These are phyloP conservation scores for Leptinotarsa texana DNA, from an alignment of 1,140 invertebrate species.

Conservation along the genomic window DNA sequence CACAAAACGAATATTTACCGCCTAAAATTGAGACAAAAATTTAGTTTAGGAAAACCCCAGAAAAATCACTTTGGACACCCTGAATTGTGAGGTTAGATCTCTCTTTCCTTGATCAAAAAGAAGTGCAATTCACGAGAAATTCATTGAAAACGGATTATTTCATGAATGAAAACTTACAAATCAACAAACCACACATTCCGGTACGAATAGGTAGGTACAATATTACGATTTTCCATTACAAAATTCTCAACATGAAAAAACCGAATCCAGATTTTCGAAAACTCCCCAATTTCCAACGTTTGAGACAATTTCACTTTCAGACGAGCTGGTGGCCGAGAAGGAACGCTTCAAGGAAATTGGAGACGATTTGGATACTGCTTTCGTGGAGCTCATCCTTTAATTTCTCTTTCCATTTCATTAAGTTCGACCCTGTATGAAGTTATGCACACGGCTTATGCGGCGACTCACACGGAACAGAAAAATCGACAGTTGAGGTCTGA, in stretches of 20 bases:
- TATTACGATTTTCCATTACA: no score
- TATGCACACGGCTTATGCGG: conserved; percentile 18
- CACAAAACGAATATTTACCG: no score
- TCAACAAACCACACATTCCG: no score
- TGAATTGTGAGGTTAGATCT: no score
- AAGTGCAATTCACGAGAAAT: no score
- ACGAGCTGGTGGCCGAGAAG: conserved; percentile 98
- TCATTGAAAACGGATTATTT: no score
- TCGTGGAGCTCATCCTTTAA: conserved; percentile 88
- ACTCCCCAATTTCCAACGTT: neutral
- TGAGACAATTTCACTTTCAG: conserved; percentile 63
- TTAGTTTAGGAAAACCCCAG: no score
- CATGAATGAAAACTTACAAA: no score
- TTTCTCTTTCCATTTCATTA: conserved; percentile 28
- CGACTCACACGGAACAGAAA: conserved; percentile 12
- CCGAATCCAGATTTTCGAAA: conserved; percentile 22
- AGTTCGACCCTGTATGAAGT: conserved; percentile 8
- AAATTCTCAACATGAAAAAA: neutral
- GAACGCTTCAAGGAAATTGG: conserved; percentile 99
- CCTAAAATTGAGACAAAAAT: no score
- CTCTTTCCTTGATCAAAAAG: no score
- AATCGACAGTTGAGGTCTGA: neutral
- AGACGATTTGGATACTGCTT: conserved; percentile 97
- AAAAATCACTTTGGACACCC: no score
- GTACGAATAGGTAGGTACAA: no score